These are phyloP conservation scores for Elmis aenea DNA, from an alignment of 2,888 invertebrate genomes.

Conservation along the genomic window DNA sequence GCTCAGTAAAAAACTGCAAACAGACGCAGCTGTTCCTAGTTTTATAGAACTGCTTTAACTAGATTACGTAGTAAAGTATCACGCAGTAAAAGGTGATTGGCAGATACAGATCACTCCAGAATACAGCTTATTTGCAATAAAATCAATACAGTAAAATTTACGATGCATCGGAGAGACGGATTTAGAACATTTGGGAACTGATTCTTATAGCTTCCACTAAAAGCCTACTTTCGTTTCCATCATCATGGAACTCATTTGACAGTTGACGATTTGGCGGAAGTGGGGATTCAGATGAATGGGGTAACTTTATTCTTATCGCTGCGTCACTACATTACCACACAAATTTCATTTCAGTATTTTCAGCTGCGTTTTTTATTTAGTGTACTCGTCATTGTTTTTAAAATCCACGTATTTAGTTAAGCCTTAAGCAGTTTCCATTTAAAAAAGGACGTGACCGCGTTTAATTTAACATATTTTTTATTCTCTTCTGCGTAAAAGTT, in stretches of 20 bases:
- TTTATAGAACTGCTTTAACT: constrained; percentile 28
- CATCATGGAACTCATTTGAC: constrained; percentile 31
- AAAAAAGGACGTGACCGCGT: too few relatives aligned
- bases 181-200: constrained; percentile 31
- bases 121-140: constrained; percentile 42
- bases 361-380: constrained; percentile 1
- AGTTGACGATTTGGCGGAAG: constrained; percentile 28
- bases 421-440: too few relatives aligned
- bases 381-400: too few relatives aligned
- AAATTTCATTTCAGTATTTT: constrained; percentile 6
- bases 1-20: constrained; percentile 4
- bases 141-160: constrained; percentile 44
- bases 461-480: too few relatives aligned
- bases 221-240: constrained; percentile 34
- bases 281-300: constrained; percentile 33
- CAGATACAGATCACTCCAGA: constrained; percentile 32
- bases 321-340: constrained; percentile 12
- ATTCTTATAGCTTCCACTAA: constrained; percentile 35
- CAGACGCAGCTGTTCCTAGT: constrained; percentile 25
- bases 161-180: constrained; percentile 34
- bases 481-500: too few relatives aligned
- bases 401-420: too few relatives aligned
- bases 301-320: constrained; percentile 25
- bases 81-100: constrained; percentile 26
- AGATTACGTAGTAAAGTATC: constrained; percentile 28